Base-by-base conservation (phyloP, 1,140 invertebrate genomes). In the Ylistrum balloti region DNA sequence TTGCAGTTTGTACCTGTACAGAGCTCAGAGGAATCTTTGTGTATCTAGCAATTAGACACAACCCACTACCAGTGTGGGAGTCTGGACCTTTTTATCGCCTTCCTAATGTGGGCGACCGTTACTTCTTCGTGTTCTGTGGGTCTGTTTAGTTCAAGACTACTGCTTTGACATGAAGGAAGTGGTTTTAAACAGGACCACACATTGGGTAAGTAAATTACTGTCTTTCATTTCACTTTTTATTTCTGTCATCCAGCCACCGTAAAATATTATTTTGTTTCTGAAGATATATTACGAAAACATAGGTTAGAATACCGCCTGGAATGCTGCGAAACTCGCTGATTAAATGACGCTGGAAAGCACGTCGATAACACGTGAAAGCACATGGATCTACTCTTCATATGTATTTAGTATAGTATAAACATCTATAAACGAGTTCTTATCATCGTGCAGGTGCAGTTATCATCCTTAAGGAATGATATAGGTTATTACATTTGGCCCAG, bases 391-490 rank as follows among this genome's bases (percentile, higher is more conserved):
- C 22, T 74, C 28, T 74, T 17, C 22, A 5, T 74, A 74, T 1
- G 11, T 9, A 28, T 74, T 74, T 74, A 74, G 56, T 0, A 5
- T 28, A 74, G 56, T 74, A 17, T 74, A 28, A 74, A 74, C 56
- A 74, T 74, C n/a, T 74, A 74, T 74, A 28, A n/a, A n/a, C 22
- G 56, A 74, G 56, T 74, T 74, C n/a, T 74, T 74, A 74, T 74
- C 28, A 74, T 22, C 56, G 17, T 28, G 22, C 56, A 74, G 56
- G 56, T 74, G 56, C n/a, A 3, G 56, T 74, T 74, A 74, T 74
- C 56, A n/a, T 38, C 35, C 35, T 22, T 17, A n/a, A 5, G 56
- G 56, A 74, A 74, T 74, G 56, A 5, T 22, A 28, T 17, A 74
- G 56, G 5, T 0, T 5, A n/a, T 22, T 74, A 74, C 9, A 28